These are phyloP conservation scores for Caenorhabditis remanei DNA, from an alignment of 1,140 invertebrate species.

Conservation along the genomic window DNA sequence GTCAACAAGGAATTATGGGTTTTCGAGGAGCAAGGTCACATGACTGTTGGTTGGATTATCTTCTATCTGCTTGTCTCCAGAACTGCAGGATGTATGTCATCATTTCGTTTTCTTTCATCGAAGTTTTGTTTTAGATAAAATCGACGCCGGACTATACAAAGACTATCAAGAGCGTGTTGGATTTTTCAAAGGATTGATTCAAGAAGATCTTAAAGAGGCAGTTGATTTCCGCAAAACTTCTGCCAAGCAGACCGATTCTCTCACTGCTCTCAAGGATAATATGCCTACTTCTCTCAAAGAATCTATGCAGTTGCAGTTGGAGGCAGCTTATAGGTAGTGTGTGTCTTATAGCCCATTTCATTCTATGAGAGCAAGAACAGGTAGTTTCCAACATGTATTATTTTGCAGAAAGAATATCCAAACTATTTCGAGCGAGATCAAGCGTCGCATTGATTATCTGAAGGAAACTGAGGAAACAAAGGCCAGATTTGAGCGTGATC, in stretches of 20 bases:
- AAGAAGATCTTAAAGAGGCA: slow-evolving; percentile 76
- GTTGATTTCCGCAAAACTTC: slow-evolving; percentile 77
- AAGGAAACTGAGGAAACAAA: slow-evolving; percentile 77
- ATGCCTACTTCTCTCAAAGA: slow-evolving; percentile 76
- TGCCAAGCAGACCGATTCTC: slow-evolving; percentile 72
- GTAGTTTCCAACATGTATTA: background rate
- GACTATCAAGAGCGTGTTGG: slow-evolving; percentile 67
- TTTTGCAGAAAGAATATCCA: slow-evolving; percentile 72
- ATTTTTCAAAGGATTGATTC: slow-evolving; percentile 73
- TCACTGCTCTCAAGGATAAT: slow-evolving; percentile 72
- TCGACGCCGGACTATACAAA: slow-evolving; percentile 69
- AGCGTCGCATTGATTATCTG: slow-evolving; percentile 75
- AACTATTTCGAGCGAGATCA: slow-evolving; percentile 71
- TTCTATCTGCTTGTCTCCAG: slow-evolving; percentile 71
- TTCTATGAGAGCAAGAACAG: no score
- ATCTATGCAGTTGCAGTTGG: slow-evolving; percentile 74
- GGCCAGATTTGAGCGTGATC: slow-evolving; percentile 73
- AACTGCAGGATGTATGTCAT: slow-evolving; percentile 69
- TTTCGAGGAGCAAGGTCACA: slow-evolving; percentile 75
- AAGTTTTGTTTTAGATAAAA: slow-evolving; percentile 62
- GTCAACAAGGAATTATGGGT: slow-evolving; percentile 77
- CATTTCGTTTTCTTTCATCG: background rate
- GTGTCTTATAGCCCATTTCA: no score
- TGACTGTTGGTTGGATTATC: slow-evolving; percentile 72
- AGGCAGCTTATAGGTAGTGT: slow-evolving; percentile 73